Base-by-base conservation (phyloP, 2,888 invertebrate species). In the Oegoconia quadripuncta region DNA sequence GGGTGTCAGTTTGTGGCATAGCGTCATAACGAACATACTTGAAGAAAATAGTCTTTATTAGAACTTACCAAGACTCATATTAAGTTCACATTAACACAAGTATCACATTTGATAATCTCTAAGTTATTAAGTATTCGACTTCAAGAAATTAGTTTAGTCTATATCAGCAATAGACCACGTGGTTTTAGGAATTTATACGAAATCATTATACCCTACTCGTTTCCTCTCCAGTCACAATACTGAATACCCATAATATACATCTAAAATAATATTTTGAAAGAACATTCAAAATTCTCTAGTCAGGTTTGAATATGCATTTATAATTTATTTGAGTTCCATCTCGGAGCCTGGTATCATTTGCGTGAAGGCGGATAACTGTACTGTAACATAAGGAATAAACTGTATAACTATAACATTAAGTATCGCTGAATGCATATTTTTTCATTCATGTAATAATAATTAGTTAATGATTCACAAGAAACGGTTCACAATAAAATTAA, bases 271-370 rank as follows among this genome's bases (percentile, higher is more conserved):
- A 2, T 25, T 16, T 13, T 25, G 9, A 18, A n/a, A 11, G n/a
- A 14, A 34, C 25, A 25, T 20, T 75, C 76, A 62, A 81, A 81
- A 80, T 81, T 82, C 55, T 82, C 84, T 81, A 81, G 84, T 84
- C 82, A 69, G 81, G 71, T 68, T 67, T 47, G 43, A 66, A 65
- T 50, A 55, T 78, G 86, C 86, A 86, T 86, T 86, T 86, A 86
- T 86, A 82, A 84, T 76, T 86, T 81, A 82, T 79, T 74, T 18
- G 4, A 17, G 28, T 34, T 15, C 23, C 12, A n/a, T n/a, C 17
- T 8, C 23, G 44, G 27, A 39, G 36, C 59, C 63, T 71, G 65
- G 74, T 80, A 82, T 79, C 86, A 78, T 82, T 86, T 80, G 84
- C 76, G 71, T 71, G 63, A 74, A 72, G 46, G 27, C 64, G 72